Percentiles rank a stretch among this genome's conserved stretches.
Conservation (phyloP, 2,797 vertebrate genomes). For the Eremophila alpestris region DNA sequence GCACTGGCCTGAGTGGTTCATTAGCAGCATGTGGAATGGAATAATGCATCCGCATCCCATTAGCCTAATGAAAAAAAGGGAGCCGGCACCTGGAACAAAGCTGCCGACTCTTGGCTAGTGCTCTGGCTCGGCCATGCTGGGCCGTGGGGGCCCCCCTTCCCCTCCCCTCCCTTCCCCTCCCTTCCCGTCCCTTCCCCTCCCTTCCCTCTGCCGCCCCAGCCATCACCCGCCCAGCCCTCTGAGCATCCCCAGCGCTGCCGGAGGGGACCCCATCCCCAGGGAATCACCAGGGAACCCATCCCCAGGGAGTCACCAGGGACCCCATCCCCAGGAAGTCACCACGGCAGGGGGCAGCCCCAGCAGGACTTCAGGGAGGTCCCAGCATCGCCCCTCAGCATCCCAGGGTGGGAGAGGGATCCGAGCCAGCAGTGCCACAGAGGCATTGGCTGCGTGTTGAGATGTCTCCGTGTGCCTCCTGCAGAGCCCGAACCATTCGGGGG, state of each 20-base stretch:
- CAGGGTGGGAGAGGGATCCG: neutral
- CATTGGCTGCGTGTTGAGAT: neutral
- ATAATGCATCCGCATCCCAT: slow-evolving; percentile 76
- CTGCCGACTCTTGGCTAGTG: slow-evolving; percentile 67
- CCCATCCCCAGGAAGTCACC: neutral
- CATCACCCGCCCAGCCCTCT: neutral
- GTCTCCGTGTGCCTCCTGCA: neutral
- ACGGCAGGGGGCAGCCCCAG: neutral
- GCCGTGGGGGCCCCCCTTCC: neutral
- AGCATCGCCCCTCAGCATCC: neutral
- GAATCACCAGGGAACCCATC: neutral
- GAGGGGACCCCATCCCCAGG: neutral
- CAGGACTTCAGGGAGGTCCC: neutral
- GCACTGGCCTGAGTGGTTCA: slow-evolving; percentile 74
- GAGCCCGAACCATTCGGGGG: slow-evolving; percentile 28
- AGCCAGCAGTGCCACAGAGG: neutral
- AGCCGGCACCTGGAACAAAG: slow-evolving; percentile 74
- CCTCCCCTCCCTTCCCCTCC: neutral
- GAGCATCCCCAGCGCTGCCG: neutral
- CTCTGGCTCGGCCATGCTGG: slow-evolving; percentile 45
- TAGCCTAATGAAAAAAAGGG: slow-evolving; percentile 75
- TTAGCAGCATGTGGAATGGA: slow-evolving; percentile 73
- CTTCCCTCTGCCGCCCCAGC: neutral
- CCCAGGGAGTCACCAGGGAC: neutral
- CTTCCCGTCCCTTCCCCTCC: neutral